These are phyloP conservation scores for Acrobeloides nanus DNA, from an alignment of 2,888 invertebrate species.

Conservation along the genomic window DNA sequence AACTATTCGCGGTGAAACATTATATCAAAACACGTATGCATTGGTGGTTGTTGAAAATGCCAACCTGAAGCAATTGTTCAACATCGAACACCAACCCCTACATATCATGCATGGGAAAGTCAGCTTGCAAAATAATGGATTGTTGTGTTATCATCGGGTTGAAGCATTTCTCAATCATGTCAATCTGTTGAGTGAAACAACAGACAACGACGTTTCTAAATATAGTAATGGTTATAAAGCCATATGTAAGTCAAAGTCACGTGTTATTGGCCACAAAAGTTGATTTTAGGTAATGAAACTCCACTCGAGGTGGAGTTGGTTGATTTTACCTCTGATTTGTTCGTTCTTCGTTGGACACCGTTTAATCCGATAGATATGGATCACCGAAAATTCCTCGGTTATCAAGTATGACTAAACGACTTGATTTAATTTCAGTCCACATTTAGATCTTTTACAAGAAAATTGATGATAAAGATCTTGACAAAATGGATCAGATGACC, in stretches of 20 bases:
- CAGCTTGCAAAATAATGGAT: constrained; percentile 56
- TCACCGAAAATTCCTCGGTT: constrained; percentile 76
- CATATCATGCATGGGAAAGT: constrained; percentile 14
- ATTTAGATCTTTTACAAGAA: constrained; percentile 66
- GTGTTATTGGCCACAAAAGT: too few relatives aligned
- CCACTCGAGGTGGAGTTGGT: constrained; percentile 29
- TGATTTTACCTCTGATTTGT: constrained; percentile 13
- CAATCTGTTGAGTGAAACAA: constrained; percentile 17
- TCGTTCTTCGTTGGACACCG: constrained; percentile 54
- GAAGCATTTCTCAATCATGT: constrained; percentile 40
- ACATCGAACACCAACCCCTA: constrained; percentile 2
- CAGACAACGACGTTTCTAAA: constrained; percentile 39
- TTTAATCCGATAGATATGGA: constrained; percentile 56
- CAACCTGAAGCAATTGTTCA: constrained; percentile 56
- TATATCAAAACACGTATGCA: constrained; percentile 52
- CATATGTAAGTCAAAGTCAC: too few relatives aligned
- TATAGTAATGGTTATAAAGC: constrained; percentile 52
- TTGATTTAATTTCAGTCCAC: not conserved
- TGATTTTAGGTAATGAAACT: too few relatives aligned
- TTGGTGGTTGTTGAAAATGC: constrained; percentile 56
- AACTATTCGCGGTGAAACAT: constrained; percentile 56
- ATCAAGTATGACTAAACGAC: constrained; percentile 62
- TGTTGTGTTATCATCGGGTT: constrained; percentile 56
- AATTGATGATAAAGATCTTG: constrained; percentile 55
- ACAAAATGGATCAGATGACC: too few relatives aligned